Conservation (phyloP, 2,113 vertebrate genomes). For the Eulemur rufifrons region DNA sequence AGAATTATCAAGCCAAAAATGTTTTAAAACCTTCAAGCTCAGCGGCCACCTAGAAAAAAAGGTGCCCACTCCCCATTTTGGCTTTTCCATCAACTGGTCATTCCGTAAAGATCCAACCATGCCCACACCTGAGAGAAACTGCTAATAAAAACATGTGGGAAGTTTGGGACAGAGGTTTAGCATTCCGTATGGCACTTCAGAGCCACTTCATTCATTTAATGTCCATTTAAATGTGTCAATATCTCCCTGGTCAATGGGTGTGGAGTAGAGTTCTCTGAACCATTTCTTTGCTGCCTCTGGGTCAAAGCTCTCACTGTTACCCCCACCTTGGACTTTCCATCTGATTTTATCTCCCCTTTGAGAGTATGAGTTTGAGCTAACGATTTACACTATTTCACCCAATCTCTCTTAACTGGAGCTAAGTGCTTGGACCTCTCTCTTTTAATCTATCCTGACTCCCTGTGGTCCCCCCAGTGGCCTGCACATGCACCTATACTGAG, state of each 20-base stretch:
- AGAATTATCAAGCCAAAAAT: background rate
- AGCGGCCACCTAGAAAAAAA: background rate
- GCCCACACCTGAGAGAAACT: background rate
- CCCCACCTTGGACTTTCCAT: background rate
- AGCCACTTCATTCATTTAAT: background rate
- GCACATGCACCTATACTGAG: background rate
- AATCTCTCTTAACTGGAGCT: background rate
- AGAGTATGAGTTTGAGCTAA: background rate
- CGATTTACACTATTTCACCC: background rate
- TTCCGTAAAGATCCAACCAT: background rate
- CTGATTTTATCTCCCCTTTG: background rate
- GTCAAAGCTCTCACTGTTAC: background rate
- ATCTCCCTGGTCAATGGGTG: background rate
- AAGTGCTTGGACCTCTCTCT: background rate
- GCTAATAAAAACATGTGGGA: background rate
- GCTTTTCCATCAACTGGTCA: background rate
- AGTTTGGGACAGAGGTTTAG: background rate
- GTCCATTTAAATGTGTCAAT: background rate
- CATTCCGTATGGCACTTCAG: background rate
- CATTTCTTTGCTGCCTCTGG: background rate
- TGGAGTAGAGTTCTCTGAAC: background rate
- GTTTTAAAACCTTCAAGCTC: background rate
- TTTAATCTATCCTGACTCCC: background rate
- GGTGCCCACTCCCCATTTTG: background rate
- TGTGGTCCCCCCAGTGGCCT: background rate